These are phyloP conservation scores for Kradibia gibbosae DNA, from an alignment of 1,140 invertebrate genomes.

Conservation along the genomic window DNA sequence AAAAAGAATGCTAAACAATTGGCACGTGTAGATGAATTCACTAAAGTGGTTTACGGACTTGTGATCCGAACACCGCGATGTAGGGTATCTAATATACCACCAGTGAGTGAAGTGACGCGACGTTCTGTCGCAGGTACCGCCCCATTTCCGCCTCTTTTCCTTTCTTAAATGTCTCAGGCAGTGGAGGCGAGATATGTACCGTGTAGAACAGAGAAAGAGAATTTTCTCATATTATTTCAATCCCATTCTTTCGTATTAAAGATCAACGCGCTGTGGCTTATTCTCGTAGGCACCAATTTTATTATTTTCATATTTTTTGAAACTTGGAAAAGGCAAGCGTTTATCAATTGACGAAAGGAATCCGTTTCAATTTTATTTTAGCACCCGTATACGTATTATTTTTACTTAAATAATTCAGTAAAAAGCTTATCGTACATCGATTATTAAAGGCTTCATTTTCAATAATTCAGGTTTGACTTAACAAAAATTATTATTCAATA, in stretches of 20 bases:
- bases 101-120: constrained; percentile 47
- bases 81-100: constrained; percentile 67
- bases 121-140: constrained; percentile 15
- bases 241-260: background rate
- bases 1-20: background rate
- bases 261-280: background rate
- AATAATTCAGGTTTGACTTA: too few species aligned
- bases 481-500: too few species aligned
- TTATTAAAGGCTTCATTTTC: too few species aligned
- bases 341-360: too few species aligned
- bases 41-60: constrained; percentile 62
- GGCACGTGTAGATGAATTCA: constrained; percentile 23
- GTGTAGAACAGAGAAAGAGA: background rate
- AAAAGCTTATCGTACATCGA: too few species aligned
- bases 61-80: constrained; percentile 64
- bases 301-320: background rate
- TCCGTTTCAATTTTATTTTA: too few species aligned
- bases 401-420: too few species aligned
- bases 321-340: too few species aligned
- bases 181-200: background rate
- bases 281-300: background rate
- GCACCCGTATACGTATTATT: too few species aligned
- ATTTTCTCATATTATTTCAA: background rate
- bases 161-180: background rate
- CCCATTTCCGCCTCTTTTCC: constrained; percentile 53